Conservation (phyloP, 1,140 invertebrate species). For the Drosophila ogumai region DNA sequence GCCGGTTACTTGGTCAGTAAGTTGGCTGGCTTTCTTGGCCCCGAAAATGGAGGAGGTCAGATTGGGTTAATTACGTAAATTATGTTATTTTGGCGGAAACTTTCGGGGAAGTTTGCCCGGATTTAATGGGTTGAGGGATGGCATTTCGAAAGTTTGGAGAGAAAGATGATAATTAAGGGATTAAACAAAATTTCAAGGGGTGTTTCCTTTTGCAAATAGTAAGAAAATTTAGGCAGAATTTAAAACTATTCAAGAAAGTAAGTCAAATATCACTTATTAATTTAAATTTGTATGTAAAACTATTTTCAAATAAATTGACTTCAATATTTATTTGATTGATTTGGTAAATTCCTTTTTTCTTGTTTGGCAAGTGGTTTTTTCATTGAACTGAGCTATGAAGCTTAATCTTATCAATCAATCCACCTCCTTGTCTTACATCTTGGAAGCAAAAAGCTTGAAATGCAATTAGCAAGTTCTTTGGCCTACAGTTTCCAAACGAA, state of each 20-base stretch:
- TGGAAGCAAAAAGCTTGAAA: background rate
- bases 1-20: slow-evolving; percentile 48
- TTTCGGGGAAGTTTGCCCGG: slow-evolving; percentile 20
- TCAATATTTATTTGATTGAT: background rate
- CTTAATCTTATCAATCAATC: background rate
- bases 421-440: background rate
- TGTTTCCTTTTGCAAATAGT: background rate
- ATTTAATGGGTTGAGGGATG: slow-evolving; percentile 9
- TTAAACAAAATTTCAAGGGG: background rate
- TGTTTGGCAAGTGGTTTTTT: background rate
- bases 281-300: background rate
- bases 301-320: background rate
- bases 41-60: slow-evolving; percentile 20
- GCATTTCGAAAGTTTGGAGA: background rate
- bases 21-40: slow-evolving; percentile 39
- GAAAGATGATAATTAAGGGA: background rate
- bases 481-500: background rate
- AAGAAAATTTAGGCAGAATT: background rate
- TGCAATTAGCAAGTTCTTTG: background rate
- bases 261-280: background rate
- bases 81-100: slow-evolving; percentile 17
- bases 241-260: background rate
- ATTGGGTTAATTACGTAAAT: slow-evolving; percentile 42
- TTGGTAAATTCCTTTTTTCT: background rate
- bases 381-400: too few species aligned